Conservation (phyloP, 2,888 invertebrate genomes). For the Agrochola macilenta region DNA sequence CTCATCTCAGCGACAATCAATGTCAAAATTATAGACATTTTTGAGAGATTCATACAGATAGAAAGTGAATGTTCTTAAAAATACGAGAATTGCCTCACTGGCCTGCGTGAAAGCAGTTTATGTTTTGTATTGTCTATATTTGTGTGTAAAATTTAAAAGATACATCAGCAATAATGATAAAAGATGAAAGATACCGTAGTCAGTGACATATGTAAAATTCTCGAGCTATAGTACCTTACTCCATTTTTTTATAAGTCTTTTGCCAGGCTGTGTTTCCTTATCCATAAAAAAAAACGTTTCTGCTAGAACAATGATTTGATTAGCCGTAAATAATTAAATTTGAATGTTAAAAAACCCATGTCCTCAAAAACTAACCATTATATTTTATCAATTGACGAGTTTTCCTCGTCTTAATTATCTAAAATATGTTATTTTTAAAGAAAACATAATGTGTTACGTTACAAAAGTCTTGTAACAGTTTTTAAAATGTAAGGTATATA, state of each 20-base stretch:
- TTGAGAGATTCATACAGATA: background rate
- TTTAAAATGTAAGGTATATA: background rate
- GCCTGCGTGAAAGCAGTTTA: background rate
- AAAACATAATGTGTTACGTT: background rate
- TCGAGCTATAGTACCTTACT: background rate
- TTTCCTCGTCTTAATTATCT: background rate
- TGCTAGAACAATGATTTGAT: background rate
- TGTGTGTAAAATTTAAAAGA: background rate
- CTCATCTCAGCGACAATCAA: background rate
- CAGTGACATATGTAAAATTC: background rate
- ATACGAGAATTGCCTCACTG: background rate
- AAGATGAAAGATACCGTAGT: background rate
- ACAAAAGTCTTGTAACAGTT: background rate
- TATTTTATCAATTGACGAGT: background rate
- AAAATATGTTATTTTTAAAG: slow-evolving; percentile 11
- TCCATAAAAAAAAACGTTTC: background rate
- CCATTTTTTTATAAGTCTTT: background rate
- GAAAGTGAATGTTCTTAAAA: background rate
- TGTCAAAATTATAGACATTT: background rate
- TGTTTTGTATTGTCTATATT: too few relatives aligned
- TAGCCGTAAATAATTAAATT: background rate
- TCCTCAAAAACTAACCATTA: background rate
- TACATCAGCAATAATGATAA: background rate
- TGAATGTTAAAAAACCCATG: background rate
- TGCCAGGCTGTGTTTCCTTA: background rate